Conservation (phyloP, 2,797 vertebrate genomes). For the Alca torda region DNA sequence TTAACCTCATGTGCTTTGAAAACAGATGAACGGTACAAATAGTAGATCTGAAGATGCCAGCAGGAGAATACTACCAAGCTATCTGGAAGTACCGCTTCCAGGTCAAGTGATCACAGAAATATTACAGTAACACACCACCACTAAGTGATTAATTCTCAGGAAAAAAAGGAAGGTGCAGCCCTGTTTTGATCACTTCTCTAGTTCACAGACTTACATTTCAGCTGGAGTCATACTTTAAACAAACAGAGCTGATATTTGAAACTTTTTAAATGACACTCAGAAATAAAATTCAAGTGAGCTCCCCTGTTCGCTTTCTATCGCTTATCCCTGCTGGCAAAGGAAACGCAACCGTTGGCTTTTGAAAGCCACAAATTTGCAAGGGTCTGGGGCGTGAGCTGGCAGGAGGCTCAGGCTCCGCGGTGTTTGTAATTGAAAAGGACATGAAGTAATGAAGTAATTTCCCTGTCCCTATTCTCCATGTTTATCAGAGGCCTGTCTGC, state of each 20-base stretch:
- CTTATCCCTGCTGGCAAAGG: slow-evolving; percentile 57
- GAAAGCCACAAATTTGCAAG: slow-evolving; percentile 65
- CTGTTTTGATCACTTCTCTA: slow-evolving; percentile 42
- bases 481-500: slow-evolving; percentile 78
- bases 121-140: neutral
- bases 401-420: slow-evolving; percentile 65
- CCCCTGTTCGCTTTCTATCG: neutral
- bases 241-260: slow-evolving; percentile 45
- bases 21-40: slow-evolving; percentile 13
- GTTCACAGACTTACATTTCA: slow-evolving; percentile 15
- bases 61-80: neutral
- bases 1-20: neutral
- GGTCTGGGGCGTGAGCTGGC: slow-evolving; percentile 63
- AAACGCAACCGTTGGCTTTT: slow-evolving; percentile 71
- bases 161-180: neutral
- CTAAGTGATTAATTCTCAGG: slow-evolving; percentile 6
- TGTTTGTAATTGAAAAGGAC: slow-evolving; percentile 81
- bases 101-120: slow-evolving; percentile 28
- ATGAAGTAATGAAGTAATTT: slow-evolving; percentile 83
- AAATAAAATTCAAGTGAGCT: slow-evolving; percentile 22
- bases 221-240: slow-evolving; percentile 37
- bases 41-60: slow-evolving; percentile 23
- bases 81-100: slow-evolving; percentile 27
- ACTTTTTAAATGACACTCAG: slow-evolving; percentile 50
- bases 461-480: slow-evolving; percentile 78